Conservation (phyloP, 2,113 vertebrate genomes). For the Gymnarchus niloticus region DNA sequence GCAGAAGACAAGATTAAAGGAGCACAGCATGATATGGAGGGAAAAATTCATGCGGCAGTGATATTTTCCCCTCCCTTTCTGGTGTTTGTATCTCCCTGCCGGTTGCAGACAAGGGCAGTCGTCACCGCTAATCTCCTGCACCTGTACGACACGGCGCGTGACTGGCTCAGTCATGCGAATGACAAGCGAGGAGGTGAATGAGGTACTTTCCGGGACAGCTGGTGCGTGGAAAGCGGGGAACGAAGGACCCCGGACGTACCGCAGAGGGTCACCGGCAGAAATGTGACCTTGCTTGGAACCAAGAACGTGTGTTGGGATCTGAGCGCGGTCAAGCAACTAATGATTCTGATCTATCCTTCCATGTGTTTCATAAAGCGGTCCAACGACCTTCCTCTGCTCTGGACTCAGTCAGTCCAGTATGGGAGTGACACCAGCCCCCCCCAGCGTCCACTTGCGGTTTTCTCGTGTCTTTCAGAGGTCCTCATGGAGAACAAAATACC, state of each 20-base stretch:
- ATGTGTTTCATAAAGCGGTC: neutral
- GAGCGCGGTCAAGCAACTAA: neutral
- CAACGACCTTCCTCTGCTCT: neutral
- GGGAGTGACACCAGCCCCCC: neutral
- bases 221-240: neutral
- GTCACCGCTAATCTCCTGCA: neutral
- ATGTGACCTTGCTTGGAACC: neutral
- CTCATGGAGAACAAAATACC: neutral
- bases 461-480: neutral
- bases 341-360: neutral
- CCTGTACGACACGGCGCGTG: neutral
- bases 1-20: neutral
- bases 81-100: neutral
- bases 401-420: too few species aligned
- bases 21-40: neutral
- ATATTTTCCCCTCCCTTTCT: neutral
- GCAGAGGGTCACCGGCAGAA: neutral
- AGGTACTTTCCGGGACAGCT: neutral
- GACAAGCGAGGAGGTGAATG: neutral
- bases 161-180: too few species aligned
- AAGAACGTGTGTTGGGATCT: neutral
- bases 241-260: neutral
- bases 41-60: neutral
- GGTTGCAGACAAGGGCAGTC: neutral
- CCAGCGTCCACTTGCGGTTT: neutral